These are phyloP conservation scores for Dromas ardeola DNA, from an alignment of 2,113 vertebrate species.

Conservation along the genomic window DNA sequence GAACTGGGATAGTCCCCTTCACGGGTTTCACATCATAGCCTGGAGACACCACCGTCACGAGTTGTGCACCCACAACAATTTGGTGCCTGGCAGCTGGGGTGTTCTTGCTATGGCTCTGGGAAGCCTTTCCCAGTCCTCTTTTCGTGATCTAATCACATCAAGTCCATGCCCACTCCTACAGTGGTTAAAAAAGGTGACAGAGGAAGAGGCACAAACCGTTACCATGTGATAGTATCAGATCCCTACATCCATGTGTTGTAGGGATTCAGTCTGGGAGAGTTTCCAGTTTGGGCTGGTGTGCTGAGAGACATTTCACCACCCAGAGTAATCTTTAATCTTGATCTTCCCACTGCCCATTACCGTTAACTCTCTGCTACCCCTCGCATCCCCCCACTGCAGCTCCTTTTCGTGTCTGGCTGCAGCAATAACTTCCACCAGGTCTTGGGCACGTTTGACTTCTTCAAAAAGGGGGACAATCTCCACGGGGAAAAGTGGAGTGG, in stretches of 20 bases:
- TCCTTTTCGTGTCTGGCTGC: neutral
- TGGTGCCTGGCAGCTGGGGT: neutral
- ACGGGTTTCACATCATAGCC: neutral
- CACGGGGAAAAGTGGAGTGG: too few relatives aligned
- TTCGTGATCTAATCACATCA: neutral
- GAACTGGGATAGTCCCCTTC: neutral
- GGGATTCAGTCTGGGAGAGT: neutral
- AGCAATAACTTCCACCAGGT: neutral
- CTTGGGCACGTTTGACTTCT: neutral
- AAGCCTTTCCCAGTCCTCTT: neutral
- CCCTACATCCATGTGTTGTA: neutral
- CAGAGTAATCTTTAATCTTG: neutral
- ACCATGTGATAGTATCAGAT: too few relatives aligned
- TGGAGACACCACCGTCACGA: rapidly evolving
- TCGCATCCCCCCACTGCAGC: neutral
- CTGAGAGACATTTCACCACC: neutral
- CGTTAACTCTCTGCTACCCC: neutral
- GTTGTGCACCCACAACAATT: rapidly evolving
- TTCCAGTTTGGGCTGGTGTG: neutral
- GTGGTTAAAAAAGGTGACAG: neutral
- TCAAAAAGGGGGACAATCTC: neutral
- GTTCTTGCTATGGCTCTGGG: neutral
- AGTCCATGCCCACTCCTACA: neutral
- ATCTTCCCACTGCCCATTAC: neutral
- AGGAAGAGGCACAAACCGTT: neutral